A percentile compares a stretch with the other conserved stretches of the same genome.
phyloP scores from a whole-genome alignment of 2,797 vertebrate genomes.

The Capromys pilorides region DNA sequence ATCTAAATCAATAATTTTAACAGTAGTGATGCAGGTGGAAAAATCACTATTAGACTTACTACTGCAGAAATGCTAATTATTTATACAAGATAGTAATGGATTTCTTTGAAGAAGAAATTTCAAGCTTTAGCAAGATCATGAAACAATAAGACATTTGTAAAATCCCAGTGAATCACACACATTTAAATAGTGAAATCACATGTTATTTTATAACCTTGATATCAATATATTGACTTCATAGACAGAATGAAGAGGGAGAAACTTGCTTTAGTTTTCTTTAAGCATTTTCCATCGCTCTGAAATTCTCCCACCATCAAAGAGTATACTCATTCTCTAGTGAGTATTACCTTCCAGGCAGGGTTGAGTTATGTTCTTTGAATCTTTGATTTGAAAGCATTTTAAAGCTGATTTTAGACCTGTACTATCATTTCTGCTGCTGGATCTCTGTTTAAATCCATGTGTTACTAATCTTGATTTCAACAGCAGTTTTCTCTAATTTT shows the following conservation, averaged over 20 bases:
- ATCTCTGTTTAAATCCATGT: background rate
- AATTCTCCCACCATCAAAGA: background rate
- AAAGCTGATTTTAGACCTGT: background rate
- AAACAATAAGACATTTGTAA: no score
- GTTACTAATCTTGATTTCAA: background rate
- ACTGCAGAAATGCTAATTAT: background rate
- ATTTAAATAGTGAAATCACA: background rate
- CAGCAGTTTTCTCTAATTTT: background rate
- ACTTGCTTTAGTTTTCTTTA: background rate
- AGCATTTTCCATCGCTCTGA: background rate
- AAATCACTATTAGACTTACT: background rate
- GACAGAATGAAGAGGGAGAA: background rate
- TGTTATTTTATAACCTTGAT: background rate
- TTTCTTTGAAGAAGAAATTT: background rate
- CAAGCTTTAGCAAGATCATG: no score
- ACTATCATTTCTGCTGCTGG: background rate
- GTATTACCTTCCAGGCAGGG: background rate
- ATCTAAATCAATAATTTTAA: no score
- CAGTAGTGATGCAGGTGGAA: background rate
- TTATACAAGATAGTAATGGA: background rate
- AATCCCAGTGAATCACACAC: background rate
- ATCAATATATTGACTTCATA: background rate
- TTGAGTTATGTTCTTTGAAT: background rate
- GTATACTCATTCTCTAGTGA: background rate
- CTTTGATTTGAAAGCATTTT: background rate